phyloP scores from a whole-genome alignment of 2,797 vertebrate genomes.

The Geotrypetes seraphini region DNA sequence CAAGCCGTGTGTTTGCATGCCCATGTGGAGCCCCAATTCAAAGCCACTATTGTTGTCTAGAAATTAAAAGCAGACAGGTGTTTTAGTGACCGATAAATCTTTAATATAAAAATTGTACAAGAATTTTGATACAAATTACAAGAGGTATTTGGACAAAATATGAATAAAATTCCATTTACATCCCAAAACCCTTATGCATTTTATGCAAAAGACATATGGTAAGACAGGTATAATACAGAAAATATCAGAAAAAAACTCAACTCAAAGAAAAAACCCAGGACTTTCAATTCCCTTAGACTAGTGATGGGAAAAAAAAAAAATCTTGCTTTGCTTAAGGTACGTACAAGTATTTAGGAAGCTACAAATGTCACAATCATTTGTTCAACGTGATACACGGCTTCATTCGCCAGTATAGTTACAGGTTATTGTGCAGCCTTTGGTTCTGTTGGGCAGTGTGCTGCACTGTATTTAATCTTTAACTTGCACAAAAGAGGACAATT shows the following conservation, averaged over 20 bases:
- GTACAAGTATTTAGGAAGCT: constrained; percentile 79
- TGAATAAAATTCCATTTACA: constrained; percentile 98
- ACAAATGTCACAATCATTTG: constrained; percentile 65
- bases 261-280: constrained; percentile 45
- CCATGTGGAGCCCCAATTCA: too few species aligned
- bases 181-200: constrained; percentile 96
- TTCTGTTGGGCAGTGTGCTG: constrained; percentile 46
- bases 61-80: constrained; percentile 28
- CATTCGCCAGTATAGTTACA: constrained; percentile 48
- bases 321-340: constrained; percentile 60
- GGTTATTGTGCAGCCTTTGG: constrained; percentile 56
- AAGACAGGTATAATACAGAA: constrained; percentile 87
- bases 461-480: constrained; percentile 27
- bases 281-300: constrained; percentile 62
- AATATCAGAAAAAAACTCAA: constrained; percentile 73
- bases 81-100: constrained; percentile 94
- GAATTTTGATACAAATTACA: constrained; percentile 98
- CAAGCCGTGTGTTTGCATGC: too few species aligned
- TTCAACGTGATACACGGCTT: constrained; percentile 53
- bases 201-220: constrained; percentile 83
- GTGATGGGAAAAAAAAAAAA: constrained; percentile 75
- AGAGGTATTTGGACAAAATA: constrained; percentile 97
- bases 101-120: constrained; percentile 99
- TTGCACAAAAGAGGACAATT: constrained; percentile 40
- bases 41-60: neutral